phyloP scores from a whole-genome alignment of 1,140 invertebrate species.

The Drosophila fuyamai region DNA sequence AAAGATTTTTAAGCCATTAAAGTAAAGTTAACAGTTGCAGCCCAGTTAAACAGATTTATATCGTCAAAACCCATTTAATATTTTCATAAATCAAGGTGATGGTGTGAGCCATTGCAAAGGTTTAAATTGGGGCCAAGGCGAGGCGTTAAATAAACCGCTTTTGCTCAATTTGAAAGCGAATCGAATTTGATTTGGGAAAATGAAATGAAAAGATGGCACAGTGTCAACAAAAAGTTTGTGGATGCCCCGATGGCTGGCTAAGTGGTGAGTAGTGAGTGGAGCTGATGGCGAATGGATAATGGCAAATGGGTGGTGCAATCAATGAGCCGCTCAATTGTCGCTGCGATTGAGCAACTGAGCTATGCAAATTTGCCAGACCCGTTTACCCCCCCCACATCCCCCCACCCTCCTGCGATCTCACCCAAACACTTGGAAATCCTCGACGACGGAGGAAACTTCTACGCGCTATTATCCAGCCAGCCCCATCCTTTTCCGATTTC shows the following conservation, averaged over 20 bases:
- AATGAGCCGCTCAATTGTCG: constrained; percentile 77
- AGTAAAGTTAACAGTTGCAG: neutral
- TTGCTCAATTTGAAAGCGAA: constrained; percentile 73
- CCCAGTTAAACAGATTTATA: neutral
- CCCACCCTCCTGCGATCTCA: neutral
- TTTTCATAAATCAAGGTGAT: constrained; percentile 6
- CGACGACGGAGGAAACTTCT: neutral
- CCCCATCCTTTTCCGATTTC: neutral
- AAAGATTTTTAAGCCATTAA: too few species aligned
- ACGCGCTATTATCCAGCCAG: constrained; percentile 7
- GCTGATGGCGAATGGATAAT: constrained; percentile 5
- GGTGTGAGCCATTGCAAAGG: neutral
- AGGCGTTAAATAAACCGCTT: constrained; percentile 51
- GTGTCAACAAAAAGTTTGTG: constrained; percentile 71
- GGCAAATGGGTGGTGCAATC: constrained; percentile 62
- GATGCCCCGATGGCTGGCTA: constrained; percentile 5
- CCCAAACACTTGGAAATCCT: constrained; percentile 1
- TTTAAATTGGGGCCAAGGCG: neutral
- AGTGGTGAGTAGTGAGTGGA: constrained; percentile 7
- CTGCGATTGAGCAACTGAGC: constrained; percentile 77
- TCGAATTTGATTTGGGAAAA: constrained; percentile 75
- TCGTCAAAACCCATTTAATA: neutral
- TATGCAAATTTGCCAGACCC: constrained; percentile 68
- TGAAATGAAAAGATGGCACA: constrained; percentile 64
- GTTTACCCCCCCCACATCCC: neutral